Percentiles rank a stretch among this genome's conserved stretches.
phyloP scores from a whole-genome alignment of 2,113 vertebrate genomes.

The Platysteira castanea region DNA sequence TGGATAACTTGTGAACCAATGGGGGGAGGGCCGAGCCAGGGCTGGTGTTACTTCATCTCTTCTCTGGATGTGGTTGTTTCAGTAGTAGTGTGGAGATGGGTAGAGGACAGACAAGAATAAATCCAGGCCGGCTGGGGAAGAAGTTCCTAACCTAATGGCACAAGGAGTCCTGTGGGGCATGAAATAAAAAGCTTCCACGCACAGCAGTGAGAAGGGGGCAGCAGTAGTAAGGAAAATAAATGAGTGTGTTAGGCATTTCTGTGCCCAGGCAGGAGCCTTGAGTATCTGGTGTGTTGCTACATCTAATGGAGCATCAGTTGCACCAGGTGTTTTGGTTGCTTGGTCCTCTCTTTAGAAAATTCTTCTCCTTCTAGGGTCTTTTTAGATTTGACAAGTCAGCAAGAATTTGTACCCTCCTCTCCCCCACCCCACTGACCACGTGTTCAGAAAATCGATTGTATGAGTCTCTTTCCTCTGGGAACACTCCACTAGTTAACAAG shows the following conservation, averaged over 20 bases:
- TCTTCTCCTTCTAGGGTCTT: not conserved
- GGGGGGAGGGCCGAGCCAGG: not conserved
- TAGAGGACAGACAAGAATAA: not conserved
- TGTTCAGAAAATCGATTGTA: fast-evolving
- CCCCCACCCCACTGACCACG: fast-evolving
- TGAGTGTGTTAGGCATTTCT: not conserved
- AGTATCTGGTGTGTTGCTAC: not conserved
- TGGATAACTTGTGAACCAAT: not conserved
- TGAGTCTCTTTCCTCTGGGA: not conserved
- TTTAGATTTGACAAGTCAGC: not conserved
- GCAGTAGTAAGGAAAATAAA: not conserved
- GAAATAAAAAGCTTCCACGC: not conserved
- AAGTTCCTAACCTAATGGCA: not conserved
- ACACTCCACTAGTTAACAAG: not conserved
- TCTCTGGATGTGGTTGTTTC: not conserved
- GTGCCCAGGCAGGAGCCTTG: not conserved
- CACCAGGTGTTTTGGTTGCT: not conserved
- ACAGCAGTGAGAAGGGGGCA: not conserved
- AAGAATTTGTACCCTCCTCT: not conserved
- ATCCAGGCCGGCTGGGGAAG: not conserved
- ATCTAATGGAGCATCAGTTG: not conserved
- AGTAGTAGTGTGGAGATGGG: not conserved
- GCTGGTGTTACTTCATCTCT: not conserved
- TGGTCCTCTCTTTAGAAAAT: not conserved
- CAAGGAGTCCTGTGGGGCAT: not conserved